Conservation (phyloP, 2,113 vertebrate genomes). For the Panthera tigris region DNA sequence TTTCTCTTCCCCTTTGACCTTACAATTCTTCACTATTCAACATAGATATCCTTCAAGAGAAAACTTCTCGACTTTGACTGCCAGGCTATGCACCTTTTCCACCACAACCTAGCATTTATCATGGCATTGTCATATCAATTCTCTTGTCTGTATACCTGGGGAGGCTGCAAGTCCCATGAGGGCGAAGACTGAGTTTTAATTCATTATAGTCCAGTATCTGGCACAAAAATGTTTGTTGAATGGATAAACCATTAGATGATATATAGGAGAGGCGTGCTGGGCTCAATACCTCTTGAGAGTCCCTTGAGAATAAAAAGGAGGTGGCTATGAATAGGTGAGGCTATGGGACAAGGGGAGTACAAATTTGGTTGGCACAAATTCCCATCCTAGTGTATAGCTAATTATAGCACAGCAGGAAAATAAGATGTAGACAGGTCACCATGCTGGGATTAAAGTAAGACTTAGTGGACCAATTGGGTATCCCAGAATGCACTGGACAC, state of each 20-base stretch:
- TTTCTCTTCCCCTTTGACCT: background rate
- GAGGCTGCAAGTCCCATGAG: background rate
- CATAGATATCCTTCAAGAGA: background rate
- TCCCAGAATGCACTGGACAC: background rate
- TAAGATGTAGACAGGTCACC: background rate
- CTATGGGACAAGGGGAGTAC: background rate
- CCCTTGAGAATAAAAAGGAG: background rate
- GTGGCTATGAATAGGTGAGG: background rate
- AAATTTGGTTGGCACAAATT: background rate
- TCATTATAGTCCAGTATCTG: background rate
- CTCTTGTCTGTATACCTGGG: background rate
- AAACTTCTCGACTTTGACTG: background rate
- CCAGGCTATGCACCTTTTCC: background rate
- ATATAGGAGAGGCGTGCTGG: background rate
- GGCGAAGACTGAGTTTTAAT: background rate
- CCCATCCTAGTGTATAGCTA: background rate
- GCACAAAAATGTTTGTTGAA: background rate
- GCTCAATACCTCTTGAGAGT: background rate
- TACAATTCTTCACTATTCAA: background rate
- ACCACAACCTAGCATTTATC: rapidly evolving
- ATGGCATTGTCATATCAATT: background rate
- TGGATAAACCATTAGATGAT: background rate
- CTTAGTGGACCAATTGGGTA: too few species aligned
- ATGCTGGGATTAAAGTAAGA: background rate
- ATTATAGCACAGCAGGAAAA: background rate